phyloP scores from a whole-genome alignment of 2,113 vertebrate species.

The Oceanites oceanicus region DNA sequence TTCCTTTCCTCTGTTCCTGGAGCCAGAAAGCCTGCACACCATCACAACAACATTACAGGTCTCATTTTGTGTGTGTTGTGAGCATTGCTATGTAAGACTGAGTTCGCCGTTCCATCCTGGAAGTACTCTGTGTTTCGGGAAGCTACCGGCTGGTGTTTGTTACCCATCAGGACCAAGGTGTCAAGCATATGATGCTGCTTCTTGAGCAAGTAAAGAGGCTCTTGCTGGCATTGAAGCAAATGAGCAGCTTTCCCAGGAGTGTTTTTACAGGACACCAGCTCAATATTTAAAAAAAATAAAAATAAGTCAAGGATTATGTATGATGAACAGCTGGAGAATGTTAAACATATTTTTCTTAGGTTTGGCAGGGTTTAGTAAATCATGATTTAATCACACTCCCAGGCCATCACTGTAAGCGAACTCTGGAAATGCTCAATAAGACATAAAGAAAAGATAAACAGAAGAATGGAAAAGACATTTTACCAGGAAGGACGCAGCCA shows the following conservation, averaged over 20 bases:
- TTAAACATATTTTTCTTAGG: slow-evolving; percentile 67
- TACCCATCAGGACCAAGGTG: slow-evolving; percentile 10
- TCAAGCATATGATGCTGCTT: not conserved
- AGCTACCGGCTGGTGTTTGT: not conserved
- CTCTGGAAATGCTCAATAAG: slow-evolving; percentile 59
- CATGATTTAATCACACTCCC: slow-evolving; percentile 60
- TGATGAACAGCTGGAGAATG: slow-evolving; percentile 70
- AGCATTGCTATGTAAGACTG: not conserved
- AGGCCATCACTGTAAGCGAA: slow-evolving; percentile 49
- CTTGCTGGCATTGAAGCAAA: not conserved
- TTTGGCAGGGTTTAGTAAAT: slow-evolving; percentile 70
- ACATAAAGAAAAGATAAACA: slow-evolving; percentile 46
- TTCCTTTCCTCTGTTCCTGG: not conserved
- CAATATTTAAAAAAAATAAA: slow-evolving; percentile 54
- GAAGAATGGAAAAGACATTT: slow-evolving; percentile 56
- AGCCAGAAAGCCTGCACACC: not conserved
- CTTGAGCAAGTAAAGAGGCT: slow-evolving; percentile 7
- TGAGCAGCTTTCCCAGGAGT: slow-evolving; percentile 12
- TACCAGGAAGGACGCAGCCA: slow-evolving; percentile 40
- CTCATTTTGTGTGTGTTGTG: not conserved
- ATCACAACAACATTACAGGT: not conserved
- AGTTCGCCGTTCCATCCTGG: not conserved
- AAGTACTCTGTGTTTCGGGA: not conserved
- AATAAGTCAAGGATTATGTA: slow-evolving; percentile 46
- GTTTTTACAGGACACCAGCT: slow-evolving; percentile 30